These are phyloP conservation scores for Muraenolepis orangiensis DNA, from an alignment of 2,797 vertebrate genomes.

Conservation along the genomic window DNA sequence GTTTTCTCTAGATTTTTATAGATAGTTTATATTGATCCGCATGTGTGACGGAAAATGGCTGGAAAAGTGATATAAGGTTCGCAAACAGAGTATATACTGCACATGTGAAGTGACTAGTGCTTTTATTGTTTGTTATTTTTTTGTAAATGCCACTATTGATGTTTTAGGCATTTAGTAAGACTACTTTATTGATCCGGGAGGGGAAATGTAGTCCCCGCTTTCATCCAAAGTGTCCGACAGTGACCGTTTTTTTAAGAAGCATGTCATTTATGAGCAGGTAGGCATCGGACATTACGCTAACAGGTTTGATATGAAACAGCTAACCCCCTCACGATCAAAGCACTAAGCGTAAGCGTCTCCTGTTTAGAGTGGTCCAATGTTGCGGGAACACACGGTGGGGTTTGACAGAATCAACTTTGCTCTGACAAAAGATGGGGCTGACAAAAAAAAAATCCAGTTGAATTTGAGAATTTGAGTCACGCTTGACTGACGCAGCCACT, in stretches of 20 bases:
- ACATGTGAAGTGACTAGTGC: neutral
- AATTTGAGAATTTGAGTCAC: conserved; percentile 15
- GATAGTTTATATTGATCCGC: neutral
- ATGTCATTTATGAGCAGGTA: too few species aligned
- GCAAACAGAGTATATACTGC: neutral
- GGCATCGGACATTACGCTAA: neutral
- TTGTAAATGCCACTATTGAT: neutral
- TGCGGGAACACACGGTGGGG: neutral
- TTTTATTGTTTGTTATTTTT: neutral
- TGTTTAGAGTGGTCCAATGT: neutral
- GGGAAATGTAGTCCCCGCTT: neutral
- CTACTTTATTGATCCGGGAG: neutral
- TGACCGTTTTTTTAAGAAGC: neutral
- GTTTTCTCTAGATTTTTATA: neutral
- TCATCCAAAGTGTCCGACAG: neutral
- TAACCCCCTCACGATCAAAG: neutral
- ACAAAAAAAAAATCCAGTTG: neutral
- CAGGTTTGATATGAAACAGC: neutral
- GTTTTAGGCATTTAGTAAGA: neutral
- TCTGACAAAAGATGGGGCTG: neutral
- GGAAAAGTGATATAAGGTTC: too few species aligned
- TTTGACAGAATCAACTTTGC: neutral
- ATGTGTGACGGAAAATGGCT: neutral
- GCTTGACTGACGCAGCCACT: conserved; percentile 31
- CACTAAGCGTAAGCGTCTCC: neutral